Percentiles rank a stretch among this genome's conserved stretches.
phyloP scores from a whole-genome alignment of 1,140 invertebrate genomes.

The Cotesia chilonis region DNA sequence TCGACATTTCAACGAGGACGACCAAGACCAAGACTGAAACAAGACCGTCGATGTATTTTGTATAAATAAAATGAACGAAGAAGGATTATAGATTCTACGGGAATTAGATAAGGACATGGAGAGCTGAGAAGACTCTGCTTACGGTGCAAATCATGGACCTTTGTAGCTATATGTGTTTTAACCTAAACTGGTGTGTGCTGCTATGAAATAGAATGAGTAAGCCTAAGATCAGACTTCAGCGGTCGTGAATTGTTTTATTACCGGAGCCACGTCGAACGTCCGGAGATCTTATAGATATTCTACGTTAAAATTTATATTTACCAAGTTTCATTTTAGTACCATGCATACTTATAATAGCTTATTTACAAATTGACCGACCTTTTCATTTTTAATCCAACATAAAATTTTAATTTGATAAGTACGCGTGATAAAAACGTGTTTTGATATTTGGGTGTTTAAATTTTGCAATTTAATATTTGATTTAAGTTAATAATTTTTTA shows the following conservation, averaged over 20 bases:
- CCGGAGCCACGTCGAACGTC: slow-evolving; percentile 45
- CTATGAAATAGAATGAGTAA: slow-evolving; percentile 18
- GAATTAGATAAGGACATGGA: slow-evolving; percentile 2
- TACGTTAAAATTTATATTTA: slow-evolving; percentile 53
- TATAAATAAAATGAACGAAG: no score
- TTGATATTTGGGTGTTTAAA: no score
- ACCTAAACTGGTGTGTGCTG: background rate
- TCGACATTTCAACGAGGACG: no score
- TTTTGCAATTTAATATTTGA: no score
- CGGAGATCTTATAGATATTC: slow-evolving; percentile 44
- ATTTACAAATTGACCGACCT: slow-evolving; percentile 14
- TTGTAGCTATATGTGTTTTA: background rate
- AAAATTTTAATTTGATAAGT: background rate
- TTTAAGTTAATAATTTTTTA: no score
- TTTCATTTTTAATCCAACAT: background rate
- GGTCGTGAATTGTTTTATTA: slow-evolving; percentile 57
- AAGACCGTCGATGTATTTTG: no score
- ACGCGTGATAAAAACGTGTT: no score
- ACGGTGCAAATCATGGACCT: slow-evolving; percentile 29
- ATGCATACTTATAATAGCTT: slow-evolving; percentile 48
- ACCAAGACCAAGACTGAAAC: no score
- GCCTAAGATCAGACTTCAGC: slow-evolving; percentile 42
- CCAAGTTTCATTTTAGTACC: slow-evolving; percentile 15
- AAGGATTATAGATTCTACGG: no score
- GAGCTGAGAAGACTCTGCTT: background rate